These are phyloP conservation scores for Aphodius sticticus DNA, from an alignment of 2,888 invertebrate genomes.

Conservation along the genomic window DNA sequence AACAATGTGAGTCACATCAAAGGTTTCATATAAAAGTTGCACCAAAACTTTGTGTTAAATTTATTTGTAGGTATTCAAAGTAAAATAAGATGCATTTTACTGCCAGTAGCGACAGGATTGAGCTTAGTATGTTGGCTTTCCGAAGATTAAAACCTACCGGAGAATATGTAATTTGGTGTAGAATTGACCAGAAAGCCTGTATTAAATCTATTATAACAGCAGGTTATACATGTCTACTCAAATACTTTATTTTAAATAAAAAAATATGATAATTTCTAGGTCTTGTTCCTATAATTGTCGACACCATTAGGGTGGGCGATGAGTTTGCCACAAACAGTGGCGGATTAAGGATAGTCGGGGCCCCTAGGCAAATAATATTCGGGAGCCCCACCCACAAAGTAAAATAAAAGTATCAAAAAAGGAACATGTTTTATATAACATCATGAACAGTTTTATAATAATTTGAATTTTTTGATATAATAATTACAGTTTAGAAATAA, in stretches of 20 bases:
- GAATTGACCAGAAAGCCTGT: slow-evolving; percentile 87
- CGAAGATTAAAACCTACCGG: slow-evolving; percentile 69
- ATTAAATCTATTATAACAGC: slow-evolving; percentile 82
- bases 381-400: no score
- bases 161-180: slow-evolving; percentile 82
- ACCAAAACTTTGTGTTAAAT: slow-evolving; percentile 36
- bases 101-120: slow-evolving; percentile 87
- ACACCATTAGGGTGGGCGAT: slow-evolving; percentile 66
- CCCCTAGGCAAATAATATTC: no score
- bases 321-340: slow-evolving; percentile 72
- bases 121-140: slow-evolving; percentile 73
- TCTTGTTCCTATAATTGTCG: slow-evolving; percentile 72
- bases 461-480: no score
- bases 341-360: no score
- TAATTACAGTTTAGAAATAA: no score
- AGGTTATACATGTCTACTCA: slow-evolving; percentile 55
- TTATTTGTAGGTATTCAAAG: slow-evolving; percentile 58
- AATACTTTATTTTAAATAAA: slow-evolving; percentile 20
- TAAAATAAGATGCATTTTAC: slow-evolving; percentile 68
- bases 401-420: no score
- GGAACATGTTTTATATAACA: no score
- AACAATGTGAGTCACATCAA: no score
- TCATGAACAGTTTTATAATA: no score
- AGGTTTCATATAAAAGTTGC: slow-evolving; percentile 10
- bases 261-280: slow-evolving; percentile 50